phyloP scores from a whole-genome alignment of 2,113 vertebrate species.

The Perccottus glenii region DNA sequence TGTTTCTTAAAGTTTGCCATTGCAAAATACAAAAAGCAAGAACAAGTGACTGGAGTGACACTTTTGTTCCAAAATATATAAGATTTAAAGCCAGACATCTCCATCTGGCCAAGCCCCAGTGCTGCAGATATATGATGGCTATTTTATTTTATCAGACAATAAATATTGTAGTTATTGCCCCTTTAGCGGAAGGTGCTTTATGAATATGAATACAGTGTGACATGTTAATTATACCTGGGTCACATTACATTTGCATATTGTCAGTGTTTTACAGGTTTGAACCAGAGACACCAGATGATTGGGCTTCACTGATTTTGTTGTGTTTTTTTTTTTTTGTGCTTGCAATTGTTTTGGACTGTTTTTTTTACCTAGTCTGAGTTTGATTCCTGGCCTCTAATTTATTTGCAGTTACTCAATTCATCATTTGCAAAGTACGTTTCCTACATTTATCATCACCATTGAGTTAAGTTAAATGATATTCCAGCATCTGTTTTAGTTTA shows the following conservation, averaged over 20 bases:
- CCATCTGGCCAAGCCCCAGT: slow-evolving; percentile 26
- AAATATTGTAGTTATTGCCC: slow-evolving; percentile 40
- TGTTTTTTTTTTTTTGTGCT: no score
- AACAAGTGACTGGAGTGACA: slow-evolving; percentile 6
- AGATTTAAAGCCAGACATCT: slow-evolving; percentile 35
- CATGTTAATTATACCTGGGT: slow-evolving; percentile 49
- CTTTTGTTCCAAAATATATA: slow-evolving; percentile 39
- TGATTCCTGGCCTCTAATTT: no score
- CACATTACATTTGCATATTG: slow-evolving; percentile 48
- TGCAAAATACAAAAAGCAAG: slow-evolving; percentile 7
- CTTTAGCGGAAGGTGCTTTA: slow-evolving; percentile 32
- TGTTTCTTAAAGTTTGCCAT: no score
- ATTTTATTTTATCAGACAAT: slow-evolving; percentile 41
- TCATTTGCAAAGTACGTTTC: no score
- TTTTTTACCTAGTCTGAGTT: no score
- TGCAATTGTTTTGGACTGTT: no score
- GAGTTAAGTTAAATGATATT: no score
- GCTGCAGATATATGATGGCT: slow-evolving; percentile 28
- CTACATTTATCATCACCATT: no score
- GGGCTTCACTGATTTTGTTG: slow-evolving; percentile 11
- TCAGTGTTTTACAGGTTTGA: slow-evolving; percentile 38
- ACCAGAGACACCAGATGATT: slow-evolving; percentile 6
- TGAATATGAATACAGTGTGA: slow-evolving; percentile 53
- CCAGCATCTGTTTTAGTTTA: no score
- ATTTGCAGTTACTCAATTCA: no score